Conservation (phyloP, 2,888 invertebrate genomes). For the Yponomeuta evonymella region DNA sequence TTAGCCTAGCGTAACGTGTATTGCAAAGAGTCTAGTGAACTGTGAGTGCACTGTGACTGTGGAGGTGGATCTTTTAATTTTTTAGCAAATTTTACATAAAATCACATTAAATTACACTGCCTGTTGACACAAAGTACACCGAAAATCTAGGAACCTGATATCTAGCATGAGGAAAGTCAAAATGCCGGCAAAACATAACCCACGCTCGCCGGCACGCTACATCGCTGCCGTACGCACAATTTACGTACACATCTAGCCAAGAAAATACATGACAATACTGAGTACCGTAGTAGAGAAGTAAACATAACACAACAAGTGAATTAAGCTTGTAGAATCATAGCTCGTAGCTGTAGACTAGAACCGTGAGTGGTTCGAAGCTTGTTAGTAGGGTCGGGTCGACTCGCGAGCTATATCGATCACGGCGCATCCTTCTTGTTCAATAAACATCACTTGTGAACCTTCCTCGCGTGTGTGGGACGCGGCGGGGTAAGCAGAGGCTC, state of each 20-base stretch:
- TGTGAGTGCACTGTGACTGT: slow-evolving; percentile 1
- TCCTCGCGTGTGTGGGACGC: background rate
- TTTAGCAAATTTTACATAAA: background rate
- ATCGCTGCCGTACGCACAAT: background rate
- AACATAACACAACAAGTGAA: background rate
- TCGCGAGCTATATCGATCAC: background rate
- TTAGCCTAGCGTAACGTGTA: slow-evolving; percentile 21
- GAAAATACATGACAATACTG: no score
- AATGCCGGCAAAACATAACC: background rate
- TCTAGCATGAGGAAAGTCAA: background rate
- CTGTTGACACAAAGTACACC: background rate
- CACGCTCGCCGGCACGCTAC: background rate
- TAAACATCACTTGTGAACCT: background rate
- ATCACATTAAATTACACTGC: background rate
- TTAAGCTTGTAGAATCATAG: background rate
- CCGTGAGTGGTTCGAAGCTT: background rate
- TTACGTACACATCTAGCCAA: background rate
- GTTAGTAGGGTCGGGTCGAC: background rate
- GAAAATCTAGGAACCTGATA: background rate
- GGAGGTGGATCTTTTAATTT: background rate
- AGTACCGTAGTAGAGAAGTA: background rate
- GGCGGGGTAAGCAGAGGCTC: background rate
- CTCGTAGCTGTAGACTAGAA: background rate
- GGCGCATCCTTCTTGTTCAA: background rate
- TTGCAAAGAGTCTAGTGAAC: slow-evolving; percentile 19